phyloP scores from a whole-genome alignment of 2,888 invertebrate species.

The Rhopalosiphum nymphaeae region DNA sequence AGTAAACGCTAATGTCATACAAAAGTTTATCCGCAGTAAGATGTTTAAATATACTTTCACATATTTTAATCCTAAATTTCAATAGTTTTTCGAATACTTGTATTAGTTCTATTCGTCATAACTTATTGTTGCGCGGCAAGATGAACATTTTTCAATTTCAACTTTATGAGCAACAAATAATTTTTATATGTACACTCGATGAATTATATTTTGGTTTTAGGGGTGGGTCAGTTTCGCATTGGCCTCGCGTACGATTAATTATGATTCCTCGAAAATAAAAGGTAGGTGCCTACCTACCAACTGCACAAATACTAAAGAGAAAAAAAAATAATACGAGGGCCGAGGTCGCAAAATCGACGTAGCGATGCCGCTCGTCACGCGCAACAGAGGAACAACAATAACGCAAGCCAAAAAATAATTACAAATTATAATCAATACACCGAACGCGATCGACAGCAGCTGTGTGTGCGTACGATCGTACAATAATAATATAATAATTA shows the following conservation, averaged over 20 bases:
- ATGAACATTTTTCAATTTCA: background rate
- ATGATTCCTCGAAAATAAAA: background rate
- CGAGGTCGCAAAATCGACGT: background rate
- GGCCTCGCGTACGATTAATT: background rate
- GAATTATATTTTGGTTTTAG: background rate
- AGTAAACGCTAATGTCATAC: background rate
- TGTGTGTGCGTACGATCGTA: background rate
- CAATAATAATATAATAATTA: background rate
- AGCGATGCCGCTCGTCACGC: background rate
- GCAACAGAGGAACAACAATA: background rate
- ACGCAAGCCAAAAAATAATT: slow-evolving; percentile 5
- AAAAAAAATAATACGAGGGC: background rate
- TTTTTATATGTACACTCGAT: background rate
- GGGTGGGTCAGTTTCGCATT: background rate
- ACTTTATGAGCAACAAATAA: background rate
- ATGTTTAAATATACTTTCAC: background rate
- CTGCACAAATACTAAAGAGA: background rate
- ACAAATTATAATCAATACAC: background rate
- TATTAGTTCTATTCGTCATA: background rate
- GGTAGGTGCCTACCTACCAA: no score
- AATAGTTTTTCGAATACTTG: background rate
- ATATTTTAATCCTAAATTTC: background rate
- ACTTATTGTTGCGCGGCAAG: background rate
- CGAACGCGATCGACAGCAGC: background rate
- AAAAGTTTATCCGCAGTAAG: background rate